These are phyloP conservation scores for Herpetotheres cachinnans DNA, from an alignment of 2,113 vertebrate species.

Conservation along the genomic window DNA sequence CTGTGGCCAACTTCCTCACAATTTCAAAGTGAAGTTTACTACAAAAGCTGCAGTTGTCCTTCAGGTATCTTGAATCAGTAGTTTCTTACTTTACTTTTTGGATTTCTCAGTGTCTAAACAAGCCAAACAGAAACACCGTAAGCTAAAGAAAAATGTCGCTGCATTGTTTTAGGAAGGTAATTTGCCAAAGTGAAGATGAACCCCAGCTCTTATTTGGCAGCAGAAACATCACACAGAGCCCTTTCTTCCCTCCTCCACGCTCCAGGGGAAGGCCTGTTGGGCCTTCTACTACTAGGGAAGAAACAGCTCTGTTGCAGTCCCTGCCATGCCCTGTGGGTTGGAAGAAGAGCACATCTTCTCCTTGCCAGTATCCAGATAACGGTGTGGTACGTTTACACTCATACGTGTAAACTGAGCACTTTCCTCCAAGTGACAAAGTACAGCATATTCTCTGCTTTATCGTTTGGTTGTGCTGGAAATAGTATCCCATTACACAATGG, in stretches of 20 bases:
- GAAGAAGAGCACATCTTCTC: background rate
- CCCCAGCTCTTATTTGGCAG: background rate
- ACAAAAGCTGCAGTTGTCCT: background rate
- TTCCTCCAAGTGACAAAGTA: background rate
- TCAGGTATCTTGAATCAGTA: background rate
- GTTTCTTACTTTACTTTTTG: background rate
- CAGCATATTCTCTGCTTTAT: background rate
- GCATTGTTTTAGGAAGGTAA: background rate
- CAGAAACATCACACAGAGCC: background rate
- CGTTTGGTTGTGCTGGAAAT: background rate
- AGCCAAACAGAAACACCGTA: background rate
- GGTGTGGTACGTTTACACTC: fast-evolving
- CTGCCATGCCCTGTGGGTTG: fast-evolving
- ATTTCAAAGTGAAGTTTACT: background rate
- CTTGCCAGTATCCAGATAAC: fast-evolving
- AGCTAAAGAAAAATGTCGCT: background rate
- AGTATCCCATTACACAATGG: background rate
- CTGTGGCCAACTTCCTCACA: background rate
- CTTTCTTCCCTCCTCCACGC: background rate
- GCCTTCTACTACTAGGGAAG: too few relatives aligned
- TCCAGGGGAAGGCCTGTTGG: background rate
- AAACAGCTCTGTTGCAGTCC: background rate
- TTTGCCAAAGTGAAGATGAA: background rate
- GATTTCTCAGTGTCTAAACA: background rate
- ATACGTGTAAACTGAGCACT: background rate